phyloP scores from a whole-genome alignment of 2,888 invertebrate genomes.

The Scaptomyza parva region DNA sequence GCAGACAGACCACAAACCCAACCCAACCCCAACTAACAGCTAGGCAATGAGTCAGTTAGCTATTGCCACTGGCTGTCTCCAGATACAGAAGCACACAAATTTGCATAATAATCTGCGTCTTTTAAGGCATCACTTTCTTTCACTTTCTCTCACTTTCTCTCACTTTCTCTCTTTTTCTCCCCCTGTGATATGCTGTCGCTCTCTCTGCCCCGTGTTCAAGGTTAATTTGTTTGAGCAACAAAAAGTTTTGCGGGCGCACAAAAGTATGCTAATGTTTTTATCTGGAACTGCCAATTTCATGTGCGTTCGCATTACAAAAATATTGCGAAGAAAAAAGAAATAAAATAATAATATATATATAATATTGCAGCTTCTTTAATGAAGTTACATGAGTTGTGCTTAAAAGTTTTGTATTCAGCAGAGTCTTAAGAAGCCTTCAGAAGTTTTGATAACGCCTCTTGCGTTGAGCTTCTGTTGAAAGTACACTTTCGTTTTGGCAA shows the following conservation, averaged over 20 bases:
- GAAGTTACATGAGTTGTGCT: slow-evolving; percentile 63
- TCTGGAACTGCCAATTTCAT: slow-evolving; percentile 47
- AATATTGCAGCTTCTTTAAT: slow-evolving; percentile 64
- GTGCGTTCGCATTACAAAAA: slow-evolving; percentile 22
- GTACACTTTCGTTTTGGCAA: slow-evolving; percentile 12
- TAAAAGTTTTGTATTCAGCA: slow-evolving; percentile 44
- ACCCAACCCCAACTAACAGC: too few relatives aligned
- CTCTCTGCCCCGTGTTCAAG: slow-evolving; percentile 47
- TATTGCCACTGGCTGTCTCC: slow-evolving; percentile 23
- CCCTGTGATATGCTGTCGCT: too few relatives aligned
- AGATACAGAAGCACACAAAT: slow-evolving; percentile 41
- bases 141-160: slow-evolving; percentile 8
- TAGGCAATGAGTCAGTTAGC: slow-evolving; percentile 9
- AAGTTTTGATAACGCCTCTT: slow-evolving; percentile 8
- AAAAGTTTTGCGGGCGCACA: slow-evolving; percentile 60
- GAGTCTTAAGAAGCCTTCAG: slow-evolving; percentile 3
- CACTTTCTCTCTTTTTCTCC: neutral
- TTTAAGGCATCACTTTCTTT: slow-evolving; percentile 24
- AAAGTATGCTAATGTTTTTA: slow-evolving; percentile 72
- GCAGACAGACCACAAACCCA: slow-evolving; percentile 13
- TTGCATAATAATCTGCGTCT: slow-evolving; percentile 70
- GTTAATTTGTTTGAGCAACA: slow-evolving; percentile 72
- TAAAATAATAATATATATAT: neutral
- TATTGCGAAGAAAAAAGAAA: slow-evolving; percentile 32
- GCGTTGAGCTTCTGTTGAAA: slow-evolving; percentile 24